Evolutionary conservation across 1,140 invertebrate genomes (phyloP).

Genomic region (Cydia fagiglandana): DNA sequence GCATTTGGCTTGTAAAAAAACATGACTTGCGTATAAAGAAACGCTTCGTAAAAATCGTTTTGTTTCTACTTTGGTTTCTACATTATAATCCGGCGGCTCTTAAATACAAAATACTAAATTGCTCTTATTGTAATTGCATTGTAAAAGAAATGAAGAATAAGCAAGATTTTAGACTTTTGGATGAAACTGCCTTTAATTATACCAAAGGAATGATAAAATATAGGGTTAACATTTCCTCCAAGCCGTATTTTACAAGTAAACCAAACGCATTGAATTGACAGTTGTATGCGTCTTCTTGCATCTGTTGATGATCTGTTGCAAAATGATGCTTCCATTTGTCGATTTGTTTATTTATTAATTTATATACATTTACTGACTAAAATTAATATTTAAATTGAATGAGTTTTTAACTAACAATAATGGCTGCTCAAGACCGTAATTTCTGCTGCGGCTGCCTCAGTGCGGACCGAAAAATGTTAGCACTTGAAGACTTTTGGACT

Average conservation of each 20-base stretch:
- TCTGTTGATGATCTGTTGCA: not conserved
- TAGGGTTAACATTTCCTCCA: too few species aligned
- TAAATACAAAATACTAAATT: not conserved
- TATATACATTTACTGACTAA: not conserved
- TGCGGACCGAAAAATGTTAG: constrained; percentile 50
- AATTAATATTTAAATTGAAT: not conserved
- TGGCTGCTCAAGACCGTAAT: constrained; percentile 22
- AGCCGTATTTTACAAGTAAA: not conserved
- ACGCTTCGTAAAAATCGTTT: not conserved
- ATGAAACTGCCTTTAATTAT: too few species aligned
- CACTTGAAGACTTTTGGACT: constrained; percentile 43
- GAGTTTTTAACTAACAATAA: not conserved
- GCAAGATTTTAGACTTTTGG: too few species aligned
- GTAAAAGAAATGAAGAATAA: too few species aligned
- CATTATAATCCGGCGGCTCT: not conserved
- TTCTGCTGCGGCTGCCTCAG: constrained; percentile 58
- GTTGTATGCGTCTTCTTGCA: too few species aligned
- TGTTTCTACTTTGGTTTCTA: not conserved
- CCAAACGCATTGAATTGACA: not conserved
- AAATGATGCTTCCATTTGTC: not conserved
- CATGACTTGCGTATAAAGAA: not conserved
- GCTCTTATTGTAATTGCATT: too few species aligned
- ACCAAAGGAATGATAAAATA: too few species aligned
- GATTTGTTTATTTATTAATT: constrained; percentile 22
- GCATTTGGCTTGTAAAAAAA: not conserved